Base-by-base conservation (phyloP, 1,140 invertebrate species). In the Drosophila neocordata region DNA sequence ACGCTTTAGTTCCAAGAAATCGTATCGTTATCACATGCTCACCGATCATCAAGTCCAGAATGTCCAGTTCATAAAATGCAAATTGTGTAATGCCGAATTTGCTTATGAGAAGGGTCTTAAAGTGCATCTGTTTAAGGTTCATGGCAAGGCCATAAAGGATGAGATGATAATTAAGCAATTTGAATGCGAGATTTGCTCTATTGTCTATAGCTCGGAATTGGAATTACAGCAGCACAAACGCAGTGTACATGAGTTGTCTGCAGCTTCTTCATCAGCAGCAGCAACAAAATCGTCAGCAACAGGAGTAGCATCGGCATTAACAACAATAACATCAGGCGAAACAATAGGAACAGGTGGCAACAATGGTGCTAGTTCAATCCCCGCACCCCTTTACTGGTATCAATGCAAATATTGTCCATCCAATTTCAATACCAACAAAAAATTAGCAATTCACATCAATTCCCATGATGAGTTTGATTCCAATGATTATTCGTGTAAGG, bases 361-460 rank as follows among this genome's bases (percentile, higher is more conserved):
- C 24, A 60, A 38, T 27, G 38, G 55, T 3, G 4, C 18, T 20
- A 18, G 41, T 48, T 18, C 41, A 4, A 8, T 48, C 1, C 8
- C 41, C 9, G 41, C 78, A 12, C 90, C 90, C 0, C 58, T 90
- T 1, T 91, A 90, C 34, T 91, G 91, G 91, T 92, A 90, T 41
- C 91, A 92, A 57, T 92, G 91, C 78, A 90, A 92, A 53, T 92
- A 91, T 63, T 92, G 91, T 68, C 87, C 90, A 24, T 89, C 89
- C 18, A 91, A 91, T 24, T 92, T 92, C 41, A 90, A 92, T 53
- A 91, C 91, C 18, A 91, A 90, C 60, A 92, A 92, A 53, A 92
- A 92, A 57, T 74, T 92, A 58, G 91, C 91, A 52, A 92, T 92
- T 8, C 91, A 92, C 69, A 92, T 92, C 5, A 92, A 92, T 31